Base-by-base conservation (phyloP, 2,113 vertebrate genomes). In the Dunckerocampus dactyliophorus region DNA sequence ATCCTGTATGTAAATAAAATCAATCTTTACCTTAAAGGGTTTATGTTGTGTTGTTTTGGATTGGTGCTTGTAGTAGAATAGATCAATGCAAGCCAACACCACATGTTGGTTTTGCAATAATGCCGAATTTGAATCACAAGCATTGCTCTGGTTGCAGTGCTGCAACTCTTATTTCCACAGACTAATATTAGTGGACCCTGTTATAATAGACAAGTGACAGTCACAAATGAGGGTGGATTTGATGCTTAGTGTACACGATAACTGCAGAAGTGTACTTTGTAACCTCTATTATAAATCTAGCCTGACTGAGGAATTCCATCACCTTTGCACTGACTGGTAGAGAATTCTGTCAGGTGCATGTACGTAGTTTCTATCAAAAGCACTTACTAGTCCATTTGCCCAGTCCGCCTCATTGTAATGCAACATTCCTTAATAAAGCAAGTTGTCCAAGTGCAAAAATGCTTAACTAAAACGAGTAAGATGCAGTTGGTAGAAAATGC, bases 1-100 rank as follows among this genome's bases (percentile, higher is more conserved):
- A 60, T 80, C 85, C 55, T 89, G 88, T 90, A 91, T 50, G 88
- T 90, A 90, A 82, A 88, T 86, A 75, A 87, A 85, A 56, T 69
- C 51, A 4, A 71, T 82, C 65, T 58, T 63, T 45, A 28, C 24
- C 12, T 21, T 34, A 4, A 20, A 50, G 12, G 58, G 20, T 61
- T 63, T 37, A 19, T 47, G 2, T 61, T 37, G 7, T 46, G 22
- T 24, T 13, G 11, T 43, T 43, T 14, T 43, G 13, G 39, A 34
- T 28, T n/a, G n/a, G n/a, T n/a, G n/a, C n/a, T n/a, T n/a, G 34
- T 37, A 37, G 34, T 37, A 6, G 7, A 37, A 37, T 6, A 37
- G 6, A 37, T 37, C 11, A 21, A 12, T 49, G 48, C 13, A 22
- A 6, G 48, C 48, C 48, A 22, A 14, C 21, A 22, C 1, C 39